phyloP scores from a whole-genome alignment of 1,140 invertebrate species.

The Trichogramma pretiosum region DNA sequence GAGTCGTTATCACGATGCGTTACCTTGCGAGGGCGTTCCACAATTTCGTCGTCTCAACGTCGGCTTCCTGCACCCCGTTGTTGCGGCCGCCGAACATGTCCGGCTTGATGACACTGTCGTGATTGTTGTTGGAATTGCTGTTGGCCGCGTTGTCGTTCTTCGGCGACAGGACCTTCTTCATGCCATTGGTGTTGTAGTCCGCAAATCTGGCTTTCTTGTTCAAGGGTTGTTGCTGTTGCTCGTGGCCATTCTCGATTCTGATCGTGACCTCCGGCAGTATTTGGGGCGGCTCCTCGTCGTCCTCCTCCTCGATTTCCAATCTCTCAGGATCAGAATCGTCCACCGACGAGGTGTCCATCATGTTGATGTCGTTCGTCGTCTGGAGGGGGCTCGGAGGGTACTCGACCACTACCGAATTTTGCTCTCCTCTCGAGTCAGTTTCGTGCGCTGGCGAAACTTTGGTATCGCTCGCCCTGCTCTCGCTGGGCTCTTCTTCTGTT shows the following conservation, averaged over 20 bases:
- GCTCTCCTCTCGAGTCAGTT: no score
- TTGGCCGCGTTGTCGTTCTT: slow-evolving; percentile 33
- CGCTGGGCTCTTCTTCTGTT: no score
- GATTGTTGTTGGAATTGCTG: not conserved
- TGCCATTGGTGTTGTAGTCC: not conserved
- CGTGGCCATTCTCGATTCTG: slow-evolving; percentile 10
- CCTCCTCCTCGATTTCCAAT: slow-evolving; percentile 47
- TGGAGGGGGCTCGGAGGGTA: no score
- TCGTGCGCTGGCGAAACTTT: no score
- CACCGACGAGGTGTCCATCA: slow-evolving; percentile 42
- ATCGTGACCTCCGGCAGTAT: not conserved
- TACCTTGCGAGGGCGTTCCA: slow-evolving; percentile 51
- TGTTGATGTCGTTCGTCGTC: no score
- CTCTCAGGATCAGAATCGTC: slow-evolving; percentile 51
- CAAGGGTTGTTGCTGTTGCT: not conserved
- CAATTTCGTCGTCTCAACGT: slow-evolving; percentile 49
- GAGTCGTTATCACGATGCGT: no score
- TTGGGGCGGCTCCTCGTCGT: slow-evolving; percentile 29
- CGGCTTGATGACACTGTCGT: slow-evolving; percentile 37
- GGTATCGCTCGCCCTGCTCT: no score
- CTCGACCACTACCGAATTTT: no score
- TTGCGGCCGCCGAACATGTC: slow-evolving; percentile 50
- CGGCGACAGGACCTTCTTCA: not conserved
- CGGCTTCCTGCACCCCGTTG: slow-evolving; percentile 48
- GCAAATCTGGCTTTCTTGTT: not conserved